Percentiles rank a stretch among this genome's conserved stretches.
phyloP scores from a whole-genome alignment of 1,140 invertebrate species.

The Lucilia cuprina region DNA sequence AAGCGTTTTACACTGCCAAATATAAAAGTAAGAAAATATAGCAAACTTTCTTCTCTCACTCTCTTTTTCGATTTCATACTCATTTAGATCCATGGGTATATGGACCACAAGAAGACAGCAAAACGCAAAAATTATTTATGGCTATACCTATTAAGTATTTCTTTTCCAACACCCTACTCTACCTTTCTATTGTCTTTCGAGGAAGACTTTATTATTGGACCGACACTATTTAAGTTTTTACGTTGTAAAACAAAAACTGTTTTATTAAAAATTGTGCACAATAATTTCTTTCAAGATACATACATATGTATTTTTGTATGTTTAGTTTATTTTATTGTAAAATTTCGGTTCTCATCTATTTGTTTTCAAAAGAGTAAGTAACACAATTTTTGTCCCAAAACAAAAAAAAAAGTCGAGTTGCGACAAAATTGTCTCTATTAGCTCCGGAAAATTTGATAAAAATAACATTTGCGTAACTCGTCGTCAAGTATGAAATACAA shows the following conservation, averaged over 20 bases:
- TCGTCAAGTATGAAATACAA: conserved; percentile 44
- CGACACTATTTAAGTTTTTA: no score
- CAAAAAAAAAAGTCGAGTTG: background rate
- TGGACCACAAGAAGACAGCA: background rate
- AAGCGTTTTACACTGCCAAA: conserved; percentile 22
- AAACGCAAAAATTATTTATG: background rate
- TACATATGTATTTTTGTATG: background rate
- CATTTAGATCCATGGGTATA: background rate
- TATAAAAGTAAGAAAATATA: conserved; percentile 1
- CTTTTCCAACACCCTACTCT: no score
- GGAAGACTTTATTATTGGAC: no score
- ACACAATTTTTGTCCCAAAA: background rate
- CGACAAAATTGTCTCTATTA: background rate
- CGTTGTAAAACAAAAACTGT: no score
- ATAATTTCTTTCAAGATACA: background rate
- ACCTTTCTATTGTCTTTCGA: no score
- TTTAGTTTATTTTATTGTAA: background rate
- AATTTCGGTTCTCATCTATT: background rate
- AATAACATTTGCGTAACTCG: conserved; percentile 60
- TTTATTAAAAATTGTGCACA: no score
- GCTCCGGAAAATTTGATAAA: conserved; percentile 50
- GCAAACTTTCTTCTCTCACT: background rate
- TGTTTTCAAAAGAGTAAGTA: background rate
- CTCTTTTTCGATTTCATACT: background rate
- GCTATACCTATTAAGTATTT: background rate